A percentile compares a stretch with the other conserved stretches of the same genome.
phyloP scores from a whole-genome alignment of 2,113 vertebrate species.

The Suricata suricatta region DNA sequence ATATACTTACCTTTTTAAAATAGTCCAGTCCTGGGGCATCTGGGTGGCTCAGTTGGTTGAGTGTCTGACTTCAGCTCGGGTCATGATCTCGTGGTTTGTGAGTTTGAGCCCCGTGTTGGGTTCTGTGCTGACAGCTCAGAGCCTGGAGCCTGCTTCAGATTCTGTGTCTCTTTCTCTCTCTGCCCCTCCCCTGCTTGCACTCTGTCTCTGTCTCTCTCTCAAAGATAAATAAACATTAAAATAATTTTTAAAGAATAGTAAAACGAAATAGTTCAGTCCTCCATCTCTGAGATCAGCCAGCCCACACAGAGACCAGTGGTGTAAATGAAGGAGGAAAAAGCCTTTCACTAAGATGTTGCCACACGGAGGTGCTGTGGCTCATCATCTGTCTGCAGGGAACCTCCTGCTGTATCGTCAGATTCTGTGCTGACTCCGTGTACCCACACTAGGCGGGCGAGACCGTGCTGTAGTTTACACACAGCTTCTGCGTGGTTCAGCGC shows the following conservation, averaged over 20 bases:
- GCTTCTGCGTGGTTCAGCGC: not conserved
- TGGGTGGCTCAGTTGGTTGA: too few relatives aligned
- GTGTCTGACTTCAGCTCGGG: too few relatives aligned
- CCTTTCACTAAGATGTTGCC: not conserved
- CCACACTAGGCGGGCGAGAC: not conserved
- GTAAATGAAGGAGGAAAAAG: not conserved
- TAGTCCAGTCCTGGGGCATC: not conserved
- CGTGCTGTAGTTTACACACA: not conserved
- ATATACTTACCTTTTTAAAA: not conserved
- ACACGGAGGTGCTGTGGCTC: not conserved
- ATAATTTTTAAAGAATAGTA: not conserved
- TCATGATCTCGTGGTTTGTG: too few relatives aligned
- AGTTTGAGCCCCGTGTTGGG: too few relatives aligned
- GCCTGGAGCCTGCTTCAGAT: too few relatives aligned
- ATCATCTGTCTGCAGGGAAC: not conserved
- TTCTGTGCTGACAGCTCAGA: too few relatives aligned
- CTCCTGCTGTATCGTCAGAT: not conserved
- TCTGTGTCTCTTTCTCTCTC: too few relatives aligned
- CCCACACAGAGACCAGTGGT: not conserved
- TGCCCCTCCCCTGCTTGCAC: too few relatives aligned
- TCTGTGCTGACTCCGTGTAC: not conserved
- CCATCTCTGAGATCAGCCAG: not conserved
- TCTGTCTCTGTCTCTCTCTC: too few relatives aligned
- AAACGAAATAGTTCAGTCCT: not conserved
- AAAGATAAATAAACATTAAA: too few relatives aligned